Evolutionary conservation across 2,888 invertebrate genomes (phyloP), one percentile per base, ranked within the genome.

Genomic region (Spialia ferax): DNA sequence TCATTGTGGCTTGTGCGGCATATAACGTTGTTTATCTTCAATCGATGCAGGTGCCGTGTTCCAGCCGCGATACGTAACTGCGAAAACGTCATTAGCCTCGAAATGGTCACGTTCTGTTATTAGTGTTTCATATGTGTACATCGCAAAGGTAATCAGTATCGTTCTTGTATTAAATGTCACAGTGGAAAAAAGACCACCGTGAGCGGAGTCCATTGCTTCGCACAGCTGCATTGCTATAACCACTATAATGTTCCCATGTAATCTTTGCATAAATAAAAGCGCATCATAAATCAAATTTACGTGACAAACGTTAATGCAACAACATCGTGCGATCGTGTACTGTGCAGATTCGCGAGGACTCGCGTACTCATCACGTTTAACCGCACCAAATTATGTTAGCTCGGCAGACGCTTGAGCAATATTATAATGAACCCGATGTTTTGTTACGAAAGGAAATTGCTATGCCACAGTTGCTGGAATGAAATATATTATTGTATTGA

Each of bases 361-460:
- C 83, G 85, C 85, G 85, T 84, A 84, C 85, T 85, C 88, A 87
- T 88, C 88, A 85, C 85, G 85, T 80, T 83, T 79, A 79, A 88
- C 86, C 86, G 81, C 85, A 87, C 85, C 82, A 76, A 86, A 85
- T 88, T 81, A 83, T 81, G 79, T 78, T 78, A 73, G 72, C 72
- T 73, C 80, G 79, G 18, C 45, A 45, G 18, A 79, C 85, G 86
- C 82, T 86, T 81, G 75, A 77, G 85, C 79, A 85, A 87, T 82
- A 74, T 74, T 55, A 75, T 75, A 79, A 81, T 77, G 79, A 79
- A 77, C 79, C 81, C 82, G 81, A 85, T 87, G 83, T 86, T 88
- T 87, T 85, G 89, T 82, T 81, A 81, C 79, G 77, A 78, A 74
- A 79, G 78, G 81, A 87, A 86, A 88, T 89, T 86, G n/a, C n/a